Percentiles rank a stretch among this genome's conserved stretches.
Evolutionary conservation across 2,113 vertebrate species (phyloP).

Genomic region (Sorex fumeus): DNA sequence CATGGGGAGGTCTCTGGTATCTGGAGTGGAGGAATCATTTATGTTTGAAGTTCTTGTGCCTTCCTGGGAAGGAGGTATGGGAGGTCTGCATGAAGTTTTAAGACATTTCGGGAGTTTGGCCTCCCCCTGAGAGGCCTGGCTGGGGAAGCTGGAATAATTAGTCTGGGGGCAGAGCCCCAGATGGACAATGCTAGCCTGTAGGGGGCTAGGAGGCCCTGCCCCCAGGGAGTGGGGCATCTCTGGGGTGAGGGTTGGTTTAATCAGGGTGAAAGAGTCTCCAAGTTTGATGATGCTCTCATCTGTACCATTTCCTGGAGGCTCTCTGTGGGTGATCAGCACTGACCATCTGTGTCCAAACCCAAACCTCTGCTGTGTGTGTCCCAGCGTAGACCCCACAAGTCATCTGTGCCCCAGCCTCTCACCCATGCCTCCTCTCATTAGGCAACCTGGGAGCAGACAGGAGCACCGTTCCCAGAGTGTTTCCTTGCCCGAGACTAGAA

Average conservation of each 20-base stretch:
- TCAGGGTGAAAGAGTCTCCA: not conserved
- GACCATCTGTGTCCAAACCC: not conserved
- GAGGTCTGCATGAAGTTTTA: constrained; percentile 56
- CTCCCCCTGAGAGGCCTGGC: constrained; percentile 42
- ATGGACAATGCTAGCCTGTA: rapidly evolving
- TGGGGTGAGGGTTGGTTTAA: not conserved
- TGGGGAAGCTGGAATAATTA: not conserved
- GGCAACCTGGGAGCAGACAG: not conserved
- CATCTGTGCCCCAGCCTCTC: not conserved
- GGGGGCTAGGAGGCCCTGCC: not conserved
- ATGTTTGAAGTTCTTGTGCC: constrained; percentile 61
- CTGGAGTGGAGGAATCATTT: constrained; percentile 83
- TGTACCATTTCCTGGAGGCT: not conserved
- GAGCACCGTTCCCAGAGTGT: not conserved
- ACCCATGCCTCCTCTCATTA: not conserved
- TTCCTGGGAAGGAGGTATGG: constrained; percentile 57
- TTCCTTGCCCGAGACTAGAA: not conserved
- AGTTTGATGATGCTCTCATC: constrained; percentile 44
- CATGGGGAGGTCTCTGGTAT: constrained; percentile 43
- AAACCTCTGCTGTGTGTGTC: not conserved
- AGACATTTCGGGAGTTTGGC: constrained; percentile 62
- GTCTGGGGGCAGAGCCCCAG: not conserved
- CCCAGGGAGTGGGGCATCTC: not conserved
- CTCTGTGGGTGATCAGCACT: not conserved
- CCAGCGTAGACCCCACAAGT: not conserved